Base-by-base conservation (phyloP, 2,113 vertebrate genomes). In the Penelope pileata region DNA sequence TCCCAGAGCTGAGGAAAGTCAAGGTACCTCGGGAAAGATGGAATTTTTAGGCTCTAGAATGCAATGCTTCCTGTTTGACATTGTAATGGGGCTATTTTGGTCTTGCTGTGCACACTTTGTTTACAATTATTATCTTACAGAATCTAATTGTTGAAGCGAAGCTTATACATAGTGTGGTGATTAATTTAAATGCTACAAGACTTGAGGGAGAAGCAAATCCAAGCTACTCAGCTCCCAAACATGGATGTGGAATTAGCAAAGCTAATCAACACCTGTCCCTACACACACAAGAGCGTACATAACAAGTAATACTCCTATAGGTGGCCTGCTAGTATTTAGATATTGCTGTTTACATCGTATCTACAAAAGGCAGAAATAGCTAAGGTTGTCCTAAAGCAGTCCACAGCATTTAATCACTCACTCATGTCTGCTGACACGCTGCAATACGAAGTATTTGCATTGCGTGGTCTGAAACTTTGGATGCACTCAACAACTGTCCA, bases 111-210 rank as follows among this genome's bases (percentile, higher is more conserved):
- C 76, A 38, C 60, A 58, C 60, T 84, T 76, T 86, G 82, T 96
- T 96, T 93, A 91, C 75, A 83, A 86, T 88, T 81, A 68, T 82
- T 94, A 43, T 66, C 76, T 83, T 85, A 59, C 82, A 85, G 72
- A 92, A 79, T 67, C 68, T 53, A 79, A 45, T 95, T 95, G 90
- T 30, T 17, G 12, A 78, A 86, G 64, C 50, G 67, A 69, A 70
- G 43, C 17, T 66, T 76, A 54, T 23, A 12, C 30, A 9, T 5
- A 34, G 56, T 3, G 6, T 13, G 47, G 23, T 58, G 54, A 89
- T 95, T 56, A 60, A 77, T 92, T 53, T 69, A 36, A 86, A 42
- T 21, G 38, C 45, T 53, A 22, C 36, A 30, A 66, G 50, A 7
- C 23, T 7, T 8, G 68, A 77, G 36, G 56, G 32, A 79, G 43